These are phyloP conservation scores for Disparrhopalites patrizii DNA, from an alignment of 2,888 invertebrate species.

Conservation along the genomic window DNA sequence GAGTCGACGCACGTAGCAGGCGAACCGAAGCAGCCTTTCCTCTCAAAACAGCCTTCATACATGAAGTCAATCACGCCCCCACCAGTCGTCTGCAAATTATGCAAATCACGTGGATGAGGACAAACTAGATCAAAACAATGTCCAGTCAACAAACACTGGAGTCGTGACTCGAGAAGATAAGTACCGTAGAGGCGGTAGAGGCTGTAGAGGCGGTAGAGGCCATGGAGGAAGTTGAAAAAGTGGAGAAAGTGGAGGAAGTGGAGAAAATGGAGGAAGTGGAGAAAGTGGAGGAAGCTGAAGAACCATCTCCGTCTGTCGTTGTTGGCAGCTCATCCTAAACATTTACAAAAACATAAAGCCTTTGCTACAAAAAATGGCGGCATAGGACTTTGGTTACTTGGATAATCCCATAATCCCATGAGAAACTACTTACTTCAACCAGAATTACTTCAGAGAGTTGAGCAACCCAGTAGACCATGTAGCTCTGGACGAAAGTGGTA, in stretches of 20 bases:
- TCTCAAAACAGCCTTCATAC: slow-evolving; percentile 67
- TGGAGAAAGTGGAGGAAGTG: too few species aligned
- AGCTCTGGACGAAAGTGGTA: background rate
- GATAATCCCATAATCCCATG: too few species aligned
- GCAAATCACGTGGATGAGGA: background rate
- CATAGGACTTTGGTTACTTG: too few species aligned
- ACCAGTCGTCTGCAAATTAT: background rate
- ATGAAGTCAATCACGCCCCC: slow-evolving; percentile 50
- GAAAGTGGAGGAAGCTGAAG: too few species aligned
- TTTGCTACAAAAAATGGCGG: too few species aligned
- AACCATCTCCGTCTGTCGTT: too few species aligned
- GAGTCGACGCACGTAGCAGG: slow-evolving; percentile 64
- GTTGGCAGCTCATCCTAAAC: too few species aligned
- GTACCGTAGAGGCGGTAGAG: background rate
- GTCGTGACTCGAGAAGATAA: background rate
- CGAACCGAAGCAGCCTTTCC: slow-evolving; percentile 74
- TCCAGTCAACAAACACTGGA: background rate
- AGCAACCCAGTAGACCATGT: background rate
- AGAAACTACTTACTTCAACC: background rate
- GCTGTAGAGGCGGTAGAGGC: too few species aligned
- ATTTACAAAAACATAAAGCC: too few species aligned
- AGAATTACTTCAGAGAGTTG: background rate
- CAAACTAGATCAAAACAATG: background rate
- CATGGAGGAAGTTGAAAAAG: too few species aligned
- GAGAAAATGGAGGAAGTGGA: too few species aligned